Evolutionary conservation across 2,888 invertebrate species (phyloP).

Genomic region (Ceramica pisi): DNA sequence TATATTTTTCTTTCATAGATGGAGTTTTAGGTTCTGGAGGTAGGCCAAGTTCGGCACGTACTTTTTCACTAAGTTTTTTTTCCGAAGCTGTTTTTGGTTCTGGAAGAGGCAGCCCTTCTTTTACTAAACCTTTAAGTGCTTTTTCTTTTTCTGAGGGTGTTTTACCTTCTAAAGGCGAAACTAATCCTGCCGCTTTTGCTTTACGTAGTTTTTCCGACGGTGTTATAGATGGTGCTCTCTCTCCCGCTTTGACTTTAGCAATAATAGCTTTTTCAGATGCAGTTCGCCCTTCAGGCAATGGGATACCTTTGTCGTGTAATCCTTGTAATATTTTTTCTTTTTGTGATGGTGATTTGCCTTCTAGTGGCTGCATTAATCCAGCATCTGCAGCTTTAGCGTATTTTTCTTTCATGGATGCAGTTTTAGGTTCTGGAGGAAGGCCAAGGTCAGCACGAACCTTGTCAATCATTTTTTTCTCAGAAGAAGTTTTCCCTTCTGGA

Average conservation of each 20-base stretch:
- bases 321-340: slow-evolving; percentile 8
- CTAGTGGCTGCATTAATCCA: not conserved
- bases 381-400: too few species aligned
- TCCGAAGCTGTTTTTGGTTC: not conserved
- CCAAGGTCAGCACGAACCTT: too few species aligned
- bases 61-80: not conserved
- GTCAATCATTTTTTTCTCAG: too few species aligned
- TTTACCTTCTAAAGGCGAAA: not conserved
- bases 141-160: slow-evolving; percentile 3
- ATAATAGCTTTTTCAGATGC: too few species aligned
- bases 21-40: slow-evolving; percentile 12
- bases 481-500: not conserved
- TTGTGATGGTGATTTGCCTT: not conserved
- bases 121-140: not conserved
- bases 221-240: not conserved
- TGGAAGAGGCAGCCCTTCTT: not conserved
- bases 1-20: slow-evolving; percentile 8
- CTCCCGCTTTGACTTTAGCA: too few species aligned
- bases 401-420: too few species aligned
- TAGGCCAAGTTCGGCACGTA: not conserved
- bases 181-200: not conserved
- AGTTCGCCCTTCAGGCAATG: not conserved
- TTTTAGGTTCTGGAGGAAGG: too few species aligned
- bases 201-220: not conserved
- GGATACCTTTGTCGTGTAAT: not conserved